Conservation (phyloP, 2,113 vertebrate species). For the Hirundichthys speculiger region DNA sequence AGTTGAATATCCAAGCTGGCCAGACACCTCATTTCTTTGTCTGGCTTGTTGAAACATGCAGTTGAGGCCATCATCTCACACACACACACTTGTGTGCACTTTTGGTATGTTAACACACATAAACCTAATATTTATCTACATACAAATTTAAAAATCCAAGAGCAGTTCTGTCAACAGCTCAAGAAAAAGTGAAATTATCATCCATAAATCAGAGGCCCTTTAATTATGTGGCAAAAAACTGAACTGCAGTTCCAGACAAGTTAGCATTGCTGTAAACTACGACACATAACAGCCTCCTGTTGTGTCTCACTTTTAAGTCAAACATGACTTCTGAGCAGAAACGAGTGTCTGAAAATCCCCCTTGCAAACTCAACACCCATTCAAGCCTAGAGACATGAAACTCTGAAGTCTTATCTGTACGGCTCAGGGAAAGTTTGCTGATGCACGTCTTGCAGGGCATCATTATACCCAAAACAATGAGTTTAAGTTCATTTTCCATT, state of each 20-base stretch:
- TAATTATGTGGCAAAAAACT: neutral
- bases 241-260: slow-evolving; percentile 23
- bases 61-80: slow-evolving; percentile 22
- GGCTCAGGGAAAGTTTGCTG: slow-evolving; percentile 41
- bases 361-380: slow-evolving; percentile 27
- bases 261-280: slow-evolving; percentile 14
- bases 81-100: neutral
- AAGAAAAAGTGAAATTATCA: slow-evolving; percentile 15
- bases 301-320: neutral
- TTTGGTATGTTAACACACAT: neutral
- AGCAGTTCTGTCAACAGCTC: slow-evolving; percentile 16
- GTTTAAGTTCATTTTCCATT: slow-evolving; percentile 43
- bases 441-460: slow-evolving; percentile 13
- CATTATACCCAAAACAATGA: slow-evolving; percentile 43
- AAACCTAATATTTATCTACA: neutral
- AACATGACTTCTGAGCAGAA: slow-evolving; percentile 24
- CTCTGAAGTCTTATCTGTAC: slow-evolving; percentile 30
- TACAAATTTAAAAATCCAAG: neutral
- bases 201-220: neutral
- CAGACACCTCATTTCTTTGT: slow-evolving; percentile 51
- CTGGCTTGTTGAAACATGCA: slow-evolving; percentile 61
- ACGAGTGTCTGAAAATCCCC: slow-evolving; percentile 50
- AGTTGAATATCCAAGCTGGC: too few species aligned
- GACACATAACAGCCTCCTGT: slow-evolving; percentile 4
- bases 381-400: slow-evolving; percentile 39